Evolutionary conservation across 2,113 vertebrate species (phyloP).

Genomic region (Porphyrio hochstetteri): DNA sequence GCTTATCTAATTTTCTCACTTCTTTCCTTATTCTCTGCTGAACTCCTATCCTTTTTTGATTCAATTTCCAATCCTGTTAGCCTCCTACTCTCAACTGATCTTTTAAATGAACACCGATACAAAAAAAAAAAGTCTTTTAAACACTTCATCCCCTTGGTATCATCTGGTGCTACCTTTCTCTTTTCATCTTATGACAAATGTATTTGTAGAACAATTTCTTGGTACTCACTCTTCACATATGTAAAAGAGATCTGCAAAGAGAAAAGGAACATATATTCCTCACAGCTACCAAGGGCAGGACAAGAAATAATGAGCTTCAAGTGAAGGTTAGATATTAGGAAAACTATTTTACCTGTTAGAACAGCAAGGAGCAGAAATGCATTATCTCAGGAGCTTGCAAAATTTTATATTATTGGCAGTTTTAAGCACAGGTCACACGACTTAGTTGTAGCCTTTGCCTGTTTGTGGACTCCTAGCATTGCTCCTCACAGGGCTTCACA

Average conservation of each 20-base stretch:
- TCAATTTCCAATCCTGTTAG: constrained; percentile 21
- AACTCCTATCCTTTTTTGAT: constrained; percentile 20
- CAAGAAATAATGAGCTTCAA: constrained; percentile 45
- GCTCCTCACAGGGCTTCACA: neutral
- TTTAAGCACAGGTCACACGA: neutral
- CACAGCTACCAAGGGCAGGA: constrained; percentile 4
- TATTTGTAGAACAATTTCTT: constrained; percentile 51
- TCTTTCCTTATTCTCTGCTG: constrained; percentile 16
- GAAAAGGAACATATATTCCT: constrained; percentile 33
- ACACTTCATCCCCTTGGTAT: constrained; percentile 17
- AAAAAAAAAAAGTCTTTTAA: constrained; percentile 44
- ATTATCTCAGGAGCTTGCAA: neutral
- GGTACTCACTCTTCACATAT: constrained; percentile 13
- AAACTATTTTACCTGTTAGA: constrained; percentile 7
- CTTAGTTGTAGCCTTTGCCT: neutral
- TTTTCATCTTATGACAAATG: constrained; percentile 43
- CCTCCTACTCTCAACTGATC: constrained; percentile 33
- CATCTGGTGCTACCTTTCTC: constrained; percentile 12
- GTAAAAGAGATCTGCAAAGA: constrained; percentile 44
- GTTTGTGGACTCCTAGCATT: neutral
- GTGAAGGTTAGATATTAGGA: neutral
- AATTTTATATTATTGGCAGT: neutral
- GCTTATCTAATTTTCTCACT: constrained; percentile 45
- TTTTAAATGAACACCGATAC: constrained; percentile 35
- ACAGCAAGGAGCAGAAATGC: neutral